These are phyloP conservation scores for Hipposideros armiger DNA, from an alignment of 2,113 vertebrate genomes.

Conservation along the genomic window DNA sequence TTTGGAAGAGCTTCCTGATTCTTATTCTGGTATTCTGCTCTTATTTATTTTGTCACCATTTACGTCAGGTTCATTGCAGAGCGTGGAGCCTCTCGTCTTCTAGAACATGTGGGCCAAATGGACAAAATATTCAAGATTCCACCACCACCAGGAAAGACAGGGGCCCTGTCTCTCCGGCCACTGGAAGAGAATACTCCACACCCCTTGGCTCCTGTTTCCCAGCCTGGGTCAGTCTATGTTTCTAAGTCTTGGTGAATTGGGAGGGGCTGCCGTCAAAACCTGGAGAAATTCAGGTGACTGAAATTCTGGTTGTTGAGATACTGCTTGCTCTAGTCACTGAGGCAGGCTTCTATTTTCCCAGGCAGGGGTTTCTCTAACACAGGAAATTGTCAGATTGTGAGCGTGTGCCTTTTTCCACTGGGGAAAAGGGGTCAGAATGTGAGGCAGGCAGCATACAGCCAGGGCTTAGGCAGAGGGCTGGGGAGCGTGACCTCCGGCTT, in stretches of 20 bases:
- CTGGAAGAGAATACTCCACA: slow-evolving; percentile 66
- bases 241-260: neutral
- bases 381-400: neutral
- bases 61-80: slow-evolving; percentile 92
- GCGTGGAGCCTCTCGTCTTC: slow-evolving; percentile 89
- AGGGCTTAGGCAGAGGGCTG: neutral
- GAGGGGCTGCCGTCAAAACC: neutral
- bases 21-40: neutral
- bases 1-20: neutral
- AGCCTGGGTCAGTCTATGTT: slow-evolving; percentile 64
- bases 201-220: slow-evolving; percentile 82
- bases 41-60: slow-evolving; percentile 32
- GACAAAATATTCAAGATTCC: slow-evolving; percentile 91
- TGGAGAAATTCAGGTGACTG: neutral
- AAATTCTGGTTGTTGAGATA: neutral
- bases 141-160: slow-evolving; percentile 75
- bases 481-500: neutral
- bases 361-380: neutral
- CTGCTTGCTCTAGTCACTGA: neutral
- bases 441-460: neutral
- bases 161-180: neutral
- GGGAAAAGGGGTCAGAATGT: neutral
- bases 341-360: neutral
- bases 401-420: neutral
- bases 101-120: slow-evolving; percentile 92